A percentile compares a stretch with the other conserved stretches of the same genome.
These are phyloP conservation scores for Azorinus chamasolen DNA, from an alignment of 2,888 invertebrate species.

Conservation along the genomic window DNA sequence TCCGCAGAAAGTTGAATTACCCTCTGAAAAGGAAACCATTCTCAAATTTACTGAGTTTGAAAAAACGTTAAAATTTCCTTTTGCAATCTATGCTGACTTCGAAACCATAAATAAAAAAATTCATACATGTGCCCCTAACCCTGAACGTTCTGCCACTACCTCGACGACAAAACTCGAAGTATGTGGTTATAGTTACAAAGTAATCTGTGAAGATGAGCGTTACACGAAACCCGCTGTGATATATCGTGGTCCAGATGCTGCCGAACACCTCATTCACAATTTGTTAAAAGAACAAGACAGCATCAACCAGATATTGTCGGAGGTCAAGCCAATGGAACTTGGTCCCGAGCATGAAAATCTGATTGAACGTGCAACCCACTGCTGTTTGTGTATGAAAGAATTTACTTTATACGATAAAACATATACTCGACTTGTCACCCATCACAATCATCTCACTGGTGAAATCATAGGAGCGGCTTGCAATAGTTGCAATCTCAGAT, in stretches of 20 bases:
- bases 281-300: slow-evolving; percentile 40
- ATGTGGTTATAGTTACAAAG: slow-evolving; percentile 47
- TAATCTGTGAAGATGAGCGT: slow-evolving; percentile 29
- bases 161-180: slow-evolving; percentile 37
- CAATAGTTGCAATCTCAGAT: slow-evolving; percentile 14
- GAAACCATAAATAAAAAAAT: slow-evolving; percentile 37
- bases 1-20: slow-evolving; percentile 34
- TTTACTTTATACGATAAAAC: slow-evolving; percentile 5
- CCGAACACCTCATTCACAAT: slow-evolving; percentile 24
- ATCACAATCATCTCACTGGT: slow-evolving; percentile 25
- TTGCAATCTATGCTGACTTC: slow-evolving; percentile 45
- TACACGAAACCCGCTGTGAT: slow-evolving; percentile 43
- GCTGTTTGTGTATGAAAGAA: slow-evolving; percentile 14
- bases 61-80: slow-evolving; percentile 33
- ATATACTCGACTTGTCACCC: slow-evolving; percentile 1
- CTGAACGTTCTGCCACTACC: slow-evolving; percentile 21
- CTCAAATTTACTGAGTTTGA: slow-evolving; percentile 44
- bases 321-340: slow-evolving; percentile 36
- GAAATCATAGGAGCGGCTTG: slow-evolving; percentile 2
- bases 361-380: slow-evolving; percentile 3
- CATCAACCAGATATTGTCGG: slow-evolving; percentile 27
- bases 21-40: slow-evolving; percentile 19
- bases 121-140: slow-evolving; percentile 36
- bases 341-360: slow-evolving; percentile 4
- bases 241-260: slow-evolving; percentile 36